phyloP scores from a whole-genome alignment of 2,888 invertebrate species.

The Scaptomyza caliginosa region DNA sequence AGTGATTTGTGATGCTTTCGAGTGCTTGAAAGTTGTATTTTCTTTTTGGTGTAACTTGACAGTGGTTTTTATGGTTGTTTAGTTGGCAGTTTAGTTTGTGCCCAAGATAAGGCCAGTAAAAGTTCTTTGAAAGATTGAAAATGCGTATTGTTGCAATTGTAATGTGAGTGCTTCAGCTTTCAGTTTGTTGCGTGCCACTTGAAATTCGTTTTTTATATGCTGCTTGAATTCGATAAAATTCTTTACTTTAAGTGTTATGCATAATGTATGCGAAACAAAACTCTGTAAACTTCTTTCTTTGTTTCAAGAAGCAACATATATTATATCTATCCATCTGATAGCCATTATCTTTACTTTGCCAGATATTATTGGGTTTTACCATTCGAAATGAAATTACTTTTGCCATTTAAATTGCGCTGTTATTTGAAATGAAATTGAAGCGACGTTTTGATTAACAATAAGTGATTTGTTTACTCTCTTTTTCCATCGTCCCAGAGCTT shows the following conservation, averaged over 20 bases:
- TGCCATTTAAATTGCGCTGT: constrained; percentile 37
- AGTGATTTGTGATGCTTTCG: constrained; percentile 74
- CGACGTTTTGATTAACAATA: constrained; percentile 68
- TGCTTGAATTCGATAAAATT: constrained; percentile 27
- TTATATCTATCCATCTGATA: not conserved
- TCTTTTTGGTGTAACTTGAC: constrained; percentile 50
- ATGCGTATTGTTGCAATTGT: constrained; percentile 62
- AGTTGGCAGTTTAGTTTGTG: constrained; percentile 65
- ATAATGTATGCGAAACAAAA: too few species aligned
- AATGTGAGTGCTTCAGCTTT: constrained; percentile 33
- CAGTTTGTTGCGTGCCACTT: constrained; percentile 22
- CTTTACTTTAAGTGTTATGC: constrained; percentile 19
- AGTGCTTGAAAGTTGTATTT: constrained; percentile 68
- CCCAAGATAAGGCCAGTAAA: constrained; percentile 52
- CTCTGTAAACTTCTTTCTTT: not conserved
- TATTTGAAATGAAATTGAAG: constrained; percentile 23
- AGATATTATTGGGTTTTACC: constrained; percentile 41
- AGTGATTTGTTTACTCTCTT: constrained; percentile 54
- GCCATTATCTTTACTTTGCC: not conserved
- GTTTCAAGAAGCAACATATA: too few species aligned
- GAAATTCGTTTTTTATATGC: not conserved
- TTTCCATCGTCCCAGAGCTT: not conserved
- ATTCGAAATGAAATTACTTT: constrained; percentile 44
- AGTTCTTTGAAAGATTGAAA: constrained; percentile 42
- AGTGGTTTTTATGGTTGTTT: constrained; percentile 71